Percentiles rank a stretch among this genome's conserved stretches.
These are phyloP conservation scores for Sturnira hondurensis DNA, from an alignment of 2,113 vertebrate species.

Conservation along the genomic window DNA sequence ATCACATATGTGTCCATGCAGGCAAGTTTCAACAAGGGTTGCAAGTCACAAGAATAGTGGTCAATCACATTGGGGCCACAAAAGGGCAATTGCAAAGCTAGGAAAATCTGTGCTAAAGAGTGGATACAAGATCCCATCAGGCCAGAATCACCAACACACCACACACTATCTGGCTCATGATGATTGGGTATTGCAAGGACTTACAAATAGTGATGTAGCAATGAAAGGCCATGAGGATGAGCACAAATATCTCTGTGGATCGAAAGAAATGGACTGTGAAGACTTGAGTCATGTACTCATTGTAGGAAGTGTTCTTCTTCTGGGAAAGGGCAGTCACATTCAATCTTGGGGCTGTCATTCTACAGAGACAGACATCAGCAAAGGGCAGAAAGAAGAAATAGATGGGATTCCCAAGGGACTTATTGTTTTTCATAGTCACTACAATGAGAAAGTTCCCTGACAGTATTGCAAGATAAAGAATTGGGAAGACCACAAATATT, in stretches of 20 bases:
- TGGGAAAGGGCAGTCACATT: not conserved
- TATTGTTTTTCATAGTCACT: not conserved
- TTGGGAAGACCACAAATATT: not conserved
- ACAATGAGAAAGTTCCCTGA: constrained; percentile 19
- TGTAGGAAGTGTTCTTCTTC: not conserved
- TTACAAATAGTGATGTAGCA: not conserved
- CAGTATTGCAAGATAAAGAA: constrained; percentile 26
- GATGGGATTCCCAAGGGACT: not conserved
- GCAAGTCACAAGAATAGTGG: constrained; percentile 17
- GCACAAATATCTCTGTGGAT: not conserved
- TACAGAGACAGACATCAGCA: constrained; percentile 1
- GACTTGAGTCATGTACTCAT: not conserved
- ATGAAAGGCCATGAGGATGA: constrained; percentile 6
- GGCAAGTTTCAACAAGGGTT: constrained; percentile 15
- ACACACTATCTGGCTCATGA: not conserved
- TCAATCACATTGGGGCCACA: not conserved
- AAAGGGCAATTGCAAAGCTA: not conserved
- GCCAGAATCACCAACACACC: not conserved
- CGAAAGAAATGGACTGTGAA: constrained; percentile 13
- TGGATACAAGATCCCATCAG: not conserved
- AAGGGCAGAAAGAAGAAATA: constrained; percentile 41
- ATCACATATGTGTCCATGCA: not conserved
- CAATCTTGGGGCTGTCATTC: not conserved
- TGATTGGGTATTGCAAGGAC: not conserved
- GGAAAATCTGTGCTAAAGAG: constrained; percentile 6